Evolutionary conservation across 2,797 vertebrate genomes (phyloP), one percentile per base, ranked within the genome.

Genomic region (Eptatretus atami): DNA sequence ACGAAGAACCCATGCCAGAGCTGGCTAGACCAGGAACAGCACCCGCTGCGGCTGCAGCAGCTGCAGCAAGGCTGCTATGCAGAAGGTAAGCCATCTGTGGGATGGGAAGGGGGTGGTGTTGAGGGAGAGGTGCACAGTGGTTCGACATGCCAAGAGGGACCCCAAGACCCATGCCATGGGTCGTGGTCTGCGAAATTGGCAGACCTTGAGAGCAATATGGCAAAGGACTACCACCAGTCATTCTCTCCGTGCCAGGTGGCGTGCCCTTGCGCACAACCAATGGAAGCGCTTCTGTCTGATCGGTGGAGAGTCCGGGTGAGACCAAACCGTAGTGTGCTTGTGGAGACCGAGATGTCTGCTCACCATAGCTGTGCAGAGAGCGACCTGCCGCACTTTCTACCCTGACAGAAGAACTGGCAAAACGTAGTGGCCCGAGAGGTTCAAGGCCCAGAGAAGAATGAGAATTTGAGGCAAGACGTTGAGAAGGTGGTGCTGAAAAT

Each of bases 21-120:
- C 14, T 24, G 24, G 57, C 10, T 24, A n/a, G 57, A 10, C 57
- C 15, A 9, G 57, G n/a, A 24, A 12, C 57, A n/a, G 24, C 24
- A 24, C 57, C 57, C 10, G 24, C 57, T n/a, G 15, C 57, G 53
- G 54, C 64, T 52, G 54, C 54, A 44, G 65, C 75, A 11, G 55
- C 65, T 12, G 55, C 19, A 15, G 78, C 76, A 67, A 80, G 79
- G 65, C 79, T 76, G 65, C 79, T 77, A 71, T 80, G 79, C 78
- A 80, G 78, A 69, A 78, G 78, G 73, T 80, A 79, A 69, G 78
- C 78, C 57, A 80, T 73, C 12, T 79, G 70, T 1, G 78, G 78
- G 24, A 77, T 71, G 14, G 74, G 70, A 19, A 76, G 70, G 3
- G 75, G 72, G 11, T 73, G 75, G 1, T 71, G 73, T 0, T 73